Evolutionary conservation across 2,113 vertebrate genomes (phyloP), one percentile per base, ranked within the genome.

Genomic region (Charina bottae): DNA sequence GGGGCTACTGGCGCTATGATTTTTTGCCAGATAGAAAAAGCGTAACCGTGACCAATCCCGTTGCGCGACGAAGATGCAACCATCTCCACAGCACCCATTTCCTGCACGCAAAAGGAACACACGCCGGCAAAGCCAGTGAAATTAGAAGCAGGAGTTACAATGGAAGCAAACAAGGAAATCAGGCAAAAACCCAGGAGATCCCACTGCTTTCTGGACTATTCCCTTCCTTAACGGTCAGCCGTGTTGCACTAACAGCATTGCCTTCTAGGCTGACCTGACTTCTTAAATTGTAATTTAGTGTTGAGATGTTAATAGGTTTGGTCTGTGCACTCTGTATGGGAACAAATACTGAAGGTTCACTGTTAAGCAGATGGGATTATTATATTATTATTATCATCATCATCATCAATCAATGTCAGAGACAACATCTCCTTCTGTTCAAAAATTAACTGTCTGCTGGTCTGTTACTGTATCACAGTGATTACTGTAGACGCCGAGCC

Each of bases 201-300:
- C 85, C 89, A 21, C n/a, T 95, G 58, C 94, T 96, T 89, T 55
- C 96, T 62, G 94, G 62, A 54, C 85, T 96, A 89, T 92, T 98
- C 87, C 96, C 97, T 0, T 94, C 97, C 84, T 88, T 97, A 92
- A 93, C 97, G 64, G 97, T 95, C 78, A 97, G 96, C 92, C 97
- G 95, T 6, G 23, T 95, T 72, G 91, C 83, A 11, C 95, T 97
- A 87, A 95, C 97, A 5, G 42, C 96, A 15, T 95, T 95, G n/a
- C 83, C 58, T 1, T 94, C 97, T 56, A 95, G 96, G 92, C 91
- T 96, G 83, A 96, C 97, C 85, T 97, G 95, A 96, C 58, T 37
- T 88, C 72, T 87, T 83, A 2, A 83, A 85, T 46, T 95, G 90
- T 60, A 89, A 91, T 90, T 90, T 90, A 92, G 90, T 46, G 92